Base-by-base conservation (phyloP, 2,797 vertebrate genomes). In the Sphenodon punctatus region DNA sequence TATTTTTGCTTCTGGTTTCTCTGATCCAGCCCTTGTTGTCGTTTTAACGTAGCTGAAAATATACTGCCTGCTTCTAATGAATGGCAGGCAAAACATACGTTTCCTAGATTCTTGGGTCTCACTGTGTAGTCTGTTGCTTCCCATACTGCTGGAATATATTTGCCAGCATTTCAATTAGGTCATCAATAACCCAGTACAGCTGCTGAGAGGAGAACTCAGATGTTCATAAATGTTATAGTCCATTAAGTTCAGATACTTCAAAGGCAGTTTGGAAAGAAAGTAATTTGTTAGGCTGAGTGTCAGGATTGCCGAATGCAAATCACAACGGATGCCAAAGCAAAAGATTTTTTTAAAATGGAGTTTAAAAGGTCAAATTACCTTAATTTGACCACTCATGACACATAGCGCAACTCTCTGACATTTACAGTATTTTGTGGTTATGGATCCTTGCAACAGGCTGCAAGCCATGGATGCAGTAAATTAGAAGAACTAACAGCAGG, bases 141-240 rank as follows among this genome's bases (percentile, higher is more conserved):
- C 96, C 95, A 91, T 94, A 96, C 94, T 93, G 94, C 93, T 95
- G 89, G 91, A 87, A 93, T 94, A 89, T 96, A 93, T 95, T 96
- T 92, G 96, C 97, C 96, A 95, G 97, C 96, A 97, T 97, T 95
- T 96, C 97, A 97, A 97, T 97, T 96, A 97, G 96, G 95, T 97
- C 97, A 97, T 97, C 96, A 97, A 97, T 97, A 98, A 97, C 96
- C 93, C 79, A 88, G 95, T 97, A 97, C 96, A 97, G 97, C 97
- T 97, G 97, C 96, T 97, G 91, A 94, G 94, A 96, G 93, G 95
- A 89, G 92, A 95, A 96, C 95, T 97, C 95, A 96, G 96, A 96
- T 97, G 96, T 95, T 93, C 95, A 95, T 94, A 96, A 94, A 94
- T 96, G 92, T 94, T 94, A 93, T 92, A 94, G 92, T 92, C 94